Percentiles rank a stretch among this genome's conserved stretches.
These are phyloP conservation scores for Leptinotarsa lineolata DNA, from an alignment of 1,140 invertebrate genomes.

Conservation along the genomic window DNA sequence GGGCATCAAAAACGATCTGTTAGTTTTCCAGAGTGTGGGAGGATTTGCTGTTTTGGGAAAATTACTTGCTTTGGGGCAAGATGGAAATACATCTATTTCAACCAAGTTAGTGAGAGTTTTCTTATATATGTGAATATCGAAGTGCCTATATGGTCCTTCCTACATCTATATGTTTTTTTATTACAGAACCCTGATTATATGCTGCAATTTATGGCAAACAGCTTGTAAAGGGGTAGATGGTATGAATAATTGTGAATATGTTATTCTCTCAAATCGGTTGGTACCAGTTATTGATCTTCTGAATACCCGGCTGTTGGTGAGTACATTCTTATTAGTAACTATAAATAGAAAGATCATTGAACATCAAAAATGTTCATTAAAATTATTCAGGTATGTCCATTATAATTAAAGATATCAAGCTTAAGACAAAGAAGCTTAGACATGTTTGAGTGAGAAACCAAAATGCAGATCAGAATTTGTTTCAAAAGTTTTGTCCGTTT, in stretches of 20 bases:
- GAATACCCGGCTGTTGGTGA: constrained; percentile 63
- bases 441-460: too few species aligned
- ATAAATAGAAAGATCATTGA: too few species aligned
- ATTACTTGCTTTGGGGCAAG: constrained; percentile 49
- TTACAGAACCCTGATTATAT: constrained; percentile 66
- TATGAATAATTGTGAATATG: constrained; percentile 66
- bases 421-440: too few species aligned
- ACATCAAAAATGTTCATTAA: too few species aligned
- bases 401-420: too few species aligned
- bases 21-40: constrained; percentile 52
- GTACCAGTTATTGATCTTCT: constrained; percentile 70
- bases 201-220: constrained; percentile 65
- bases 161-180: not conserved
- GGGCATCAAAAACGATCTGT: constrained; percentile 46
- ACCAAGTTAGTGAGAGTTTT: constrained; percentile 60
- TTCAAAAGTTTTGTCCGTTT: too few species aligned
- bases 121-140: too few species aligned
- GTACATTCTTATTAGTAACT: not conserved
- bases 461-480: too few species aligned
- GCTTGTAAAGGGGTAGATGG: constrained; percentile 61
- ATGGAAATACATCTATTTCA: constrained; percentile 57
- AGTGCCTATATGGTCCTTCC: too few species aligned
- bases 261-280: constrained; percentile 74
- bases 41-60: constrained; percentile 53
- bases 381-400: too few species aligned